Percentiles rank a stretch among this genome's conserved stretches.
These are phyloP conservation scores for Ammodytes dubius DNA, from an alignment of 2,113 vertebrate genomes.

Conservation along the genomic window DNA sequence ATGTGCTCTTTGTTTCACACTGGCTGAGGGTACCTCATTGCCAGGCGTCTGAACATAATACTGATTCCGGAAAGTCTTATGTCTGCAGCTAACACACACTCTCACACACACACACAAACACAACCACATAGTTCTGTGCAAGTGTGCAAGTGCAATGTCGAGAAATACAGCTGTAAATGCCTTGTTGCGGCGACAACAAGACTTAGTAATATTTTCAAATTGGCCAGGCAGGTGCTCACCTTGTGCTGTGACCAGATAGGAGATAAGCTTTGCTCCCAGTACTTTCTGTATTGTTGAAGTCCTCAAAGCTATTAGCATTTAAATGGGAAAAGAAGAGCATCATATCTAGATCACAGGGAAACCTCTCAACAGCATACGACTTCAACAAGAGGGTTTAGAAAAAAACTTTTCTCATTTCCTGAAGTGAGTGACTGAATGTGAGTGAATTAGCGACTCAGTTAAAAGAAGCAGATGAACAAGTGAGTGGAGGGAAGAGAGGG, in stretches of 20 bases:
- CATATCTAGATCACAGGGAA: conserved; percentile 74
- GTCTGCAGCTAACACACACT: conserved; percentile 14
- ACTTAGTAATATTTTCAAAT: conserved; percentile 61
- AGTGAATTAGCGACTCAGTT: conserved; percentile 33
- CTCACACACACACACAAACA: conserved; percentile 24
- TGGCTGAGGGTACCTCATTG: conserved; percentile 18
- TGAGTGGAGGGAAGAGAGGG: conserved; percentile 20
- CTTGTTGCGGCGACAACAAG: conserved; percentile 29
- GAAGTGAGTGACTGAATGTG: conserved; percentile 27
- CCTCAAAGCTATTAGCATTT: conserved; percentile 85
- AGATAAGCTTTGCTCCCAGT: conserved; percentile 72
- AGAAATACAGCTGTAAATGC: conserved; percentile 24
- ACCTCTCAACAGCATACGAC: conserved; percentile 46
- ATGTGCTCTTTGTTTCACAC: conserved; percentile 55
- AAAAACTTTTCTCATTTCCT: conserved; percentile 64
- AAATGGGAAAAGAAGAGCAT: conserved; percentile 84
- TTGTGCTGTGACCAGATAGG: conserved; percentile 75
- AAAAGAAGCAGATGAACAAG: conserved; percentile 47
- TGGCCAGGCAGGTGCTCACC: conserved; percentile 70
- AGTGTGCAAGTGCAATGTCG: not conserved
- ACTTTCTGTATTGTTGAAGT: conserved; percentile 60
- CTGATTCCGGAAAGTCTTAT: conserved; percentile 41
- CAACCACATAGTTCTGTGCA: conserved; percentile 4
- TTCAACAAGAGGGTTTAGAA: conserved; percentile 44
- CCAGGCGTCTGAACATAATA: conserved; percentile 22